Percentiles rank a stretch among this genome's conserved stretches.
Evolutionary conservation across 2,113 vertebrate genomes (phyloP).

Genomic region (Polyodon spathula): DNA sequence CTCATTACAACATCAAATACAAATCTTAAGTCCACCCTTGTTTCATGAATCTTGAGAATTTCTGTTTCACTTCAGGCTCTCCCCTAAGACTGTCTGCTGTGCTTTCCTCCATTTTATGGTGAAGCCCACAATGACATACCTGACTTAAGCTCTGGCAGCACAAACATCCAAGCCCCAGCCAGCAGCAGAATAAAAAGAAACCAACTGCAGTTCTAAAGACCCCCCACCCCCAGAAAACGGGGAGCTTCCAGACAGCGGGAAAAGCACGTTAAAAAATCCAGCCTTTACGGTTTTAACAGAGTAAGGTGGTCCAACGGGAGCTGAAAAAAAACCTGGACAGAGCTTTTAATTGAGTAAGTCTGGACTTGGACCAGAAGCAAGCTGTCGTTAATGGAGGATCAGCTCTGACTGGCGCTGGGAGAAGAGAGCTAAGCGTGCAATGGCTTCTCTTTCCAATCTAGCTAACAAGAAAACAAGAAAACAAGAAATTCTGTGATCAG

Average conservation of each 20-base stretch:
- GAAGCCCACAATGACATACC: slow-evolving; percentile 82
- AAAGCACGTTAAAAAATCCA: slow-evolving; percentile 15
- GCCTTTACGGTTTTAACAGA: slow-evolving; percentile 13
- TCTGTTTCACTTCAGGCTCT: slow-evolving; percentile 53
- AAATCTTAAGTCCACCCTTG: slow-evolving; percentile 47
- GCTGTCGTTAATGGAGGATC: slow-evolving; percentile 60
- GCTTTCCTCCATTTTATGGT: slow-evolving; percentile 98
- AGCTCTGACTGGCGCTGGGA: slow-evolving; percentile 30
- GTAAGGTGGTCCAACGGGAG: slow-evolving; percentile 15
- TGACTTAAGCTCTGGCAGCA: slow-evolving; percentile 76
- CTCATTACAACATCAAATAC: slow-evolving; percentile 17
- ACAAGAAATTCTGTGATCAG: slow-evolving; percentile 17
- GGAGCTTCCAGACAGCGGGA: slow-evolving; percentile 3
- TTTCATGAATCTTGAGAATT: slow-evolving; percentile 40
- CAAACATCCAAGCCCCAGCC: slow-evolving; percentile 32
- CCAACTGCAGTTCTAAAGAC: slow-evolving; percentile 10
- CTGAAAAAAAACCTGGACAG: slow-evolving; percentile 38
- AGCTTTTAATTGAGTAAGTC: slow-evolving; percentile 51
- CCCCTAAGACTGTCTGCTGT: slow-evolving; percentile 62
- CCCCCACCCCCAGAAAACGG: not conserved
- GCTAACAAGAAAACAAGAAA: slow-evolving; percentile 24
- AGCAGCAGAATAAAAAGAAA: slow-evolving; percentile 12
- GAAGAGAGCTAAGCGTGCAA: slow-evolving; percentile 70
- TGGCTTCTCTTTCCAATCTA: slow-evolving; percentile 77
- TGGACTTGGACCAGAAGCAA: slow-evolving; percentile 46